A percentile compares a stretch with the other conserved stretches of the same genome.
Evolutionary conservation across 2,797 vertebrate genomes (phyloP).

Genomic region (Meriones psammophilus): DNA sequence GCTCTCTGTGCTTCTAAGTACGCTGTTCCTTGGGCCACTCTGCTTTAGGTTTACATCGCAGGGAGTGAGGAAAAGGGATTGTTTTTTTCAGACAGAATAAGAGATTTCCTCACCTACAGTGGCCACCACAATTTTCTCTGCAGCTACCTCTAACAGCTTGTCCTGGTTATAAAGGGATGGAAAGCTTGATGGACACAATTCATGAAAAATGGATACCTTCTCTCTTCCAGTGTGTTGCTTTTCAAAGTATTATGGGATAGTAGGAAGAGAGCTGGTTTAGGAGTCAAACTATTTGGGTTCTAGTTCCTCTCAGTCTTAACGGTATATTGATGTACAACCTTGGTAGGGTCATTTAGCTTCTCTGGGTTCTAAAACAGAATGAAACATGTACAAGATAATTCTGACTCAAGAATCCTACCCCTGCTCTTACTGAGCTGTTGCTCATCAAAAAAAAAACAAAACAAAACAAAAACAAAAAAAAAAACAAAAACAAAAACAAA

Average conservation of each 20-base stretch:
- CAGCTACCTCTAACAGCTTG: background rate
- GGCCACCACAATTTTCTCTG: background rate
- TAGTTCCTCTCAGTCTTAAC: background rate
- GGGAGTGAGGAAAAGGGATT: background rate
- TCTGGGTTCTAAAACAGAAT: conserved; percentile 15
- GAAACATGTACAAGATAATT: background rate
- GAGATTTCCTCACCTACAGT: conserved; percentile 15
- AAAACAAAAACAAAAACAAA: background rate
- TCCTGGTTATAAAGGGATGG: conserved; percentile 19
- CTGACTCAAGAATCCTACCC: background rate
- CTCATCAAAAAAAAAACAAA: background rate
- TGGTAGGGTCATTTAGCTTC: conserved; percentile 7
- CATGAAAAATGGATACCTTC: conserved; percentile 47
- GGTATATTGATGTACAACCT: background rate
- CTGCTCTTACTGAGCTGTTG: background rate
- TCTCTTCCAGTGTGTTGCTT: conserved; percentile 52
- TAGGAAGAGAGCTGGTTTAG: conserved; percentile 13
- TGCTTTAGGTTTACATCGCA: conserved; percentile 73
- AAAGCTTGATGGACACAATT: background rate
- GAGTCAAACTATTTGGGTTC: conserved; percentile 22
- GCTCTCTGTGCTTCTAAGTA: conserved; percentile 71
- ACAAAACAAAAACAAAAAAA: background rate
- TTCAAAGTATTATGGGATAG: background rate
- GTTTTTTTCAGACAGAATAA: conserved; percentile 45
- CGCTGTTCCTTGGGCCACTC: conserved; percentile 59